Conservation (phyloP, 1,140 invertebrate genomes). For the Drosophila willistoni region DNA sequence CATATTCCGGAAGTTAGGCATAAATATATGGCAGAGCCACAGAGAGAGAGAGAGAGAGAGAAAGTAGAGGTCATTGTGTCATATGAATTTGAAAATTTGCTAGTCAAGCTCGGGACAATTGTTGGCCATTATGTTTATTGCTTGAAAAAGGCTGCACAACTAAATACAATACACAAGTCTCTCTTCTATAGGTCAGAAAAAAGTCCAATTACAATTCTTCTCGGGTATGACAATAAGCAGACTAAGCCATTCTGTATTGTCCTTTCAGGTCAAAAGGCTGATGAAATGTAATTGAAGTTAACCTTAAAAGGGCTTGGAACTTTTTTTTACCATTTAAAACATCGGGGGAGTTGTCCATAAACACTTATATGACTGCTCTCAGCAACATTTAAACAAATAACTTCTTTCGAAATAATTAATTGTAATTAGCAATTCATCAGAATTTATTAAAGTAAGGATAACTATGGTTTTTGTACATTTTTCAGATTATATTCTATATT, state of each 20-base stretch:
- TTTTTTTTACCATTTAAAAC: neutral
- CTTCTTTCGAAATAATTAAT: too few species aligned
- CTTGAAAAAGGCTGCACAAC: constrained; percentile 30
- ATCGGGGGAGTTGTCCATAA: too few species aligned
- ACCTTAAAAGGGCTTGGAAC: neutral
- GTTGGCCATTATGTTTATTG: constrained; percentile 53
- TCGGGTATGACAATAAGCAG: neutral
- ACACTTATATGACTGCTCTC: too few species aligned
- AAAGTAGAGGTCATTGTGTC: constrained; percentile 38
- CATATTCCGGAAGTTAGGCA: constrained; percentile 65
- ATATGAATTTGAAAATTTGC: neutral
- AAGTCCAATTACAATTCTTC: constrained; percentile 55
- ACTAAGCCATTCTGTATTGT: neutral
- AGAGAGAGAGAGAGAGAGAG: neutral
- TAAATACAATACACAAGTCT: neutral
- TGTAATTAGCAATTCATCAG: too few species aligned
- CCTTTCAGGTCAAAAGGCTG: neutral
- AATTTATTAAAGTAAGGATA: too few species aligned
- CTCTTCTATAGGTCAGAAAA: constrained; percentile 31
- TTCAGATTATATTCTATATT: too few species aligned
- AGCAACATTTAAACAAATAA: too few species aligned
- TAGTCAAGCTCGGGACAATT: constrained; percentile 14
- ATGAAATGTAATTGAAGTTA: constrained; percentile 9
- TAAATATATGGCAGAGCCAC: constrained; percentile 41
- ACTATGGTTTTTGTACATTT: too few species aligned